Evolutionary conservation across 2,888 invertebrate species (phyloP).

Genomic region (Temnothorax ravouxi): DNA sequence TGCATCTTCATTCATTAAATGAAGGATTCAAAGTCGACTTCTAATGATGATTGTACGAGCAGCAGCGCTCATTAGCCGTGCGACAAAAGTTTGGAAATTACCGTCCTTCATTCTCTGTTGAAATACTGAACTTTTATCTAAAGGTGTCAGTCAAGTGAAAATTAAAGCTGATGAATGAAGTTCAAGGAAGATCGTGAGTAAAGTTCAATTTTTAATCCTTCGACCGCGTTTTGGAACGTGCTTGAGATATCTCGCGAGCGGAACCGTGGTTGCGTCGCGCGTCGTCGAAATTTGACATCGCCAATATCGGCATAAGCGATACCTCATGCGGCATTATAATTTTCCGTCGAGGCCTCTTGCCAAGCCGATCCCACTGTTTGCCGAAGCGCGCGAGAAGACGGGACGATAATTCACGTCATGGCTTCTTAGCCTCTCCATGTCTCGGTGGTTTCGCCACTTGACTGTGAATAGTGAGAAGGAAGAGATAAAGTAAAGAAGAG

Average conservation of each 20-base stretch:
- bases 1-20: neutral
- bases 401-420: conserved; percentile 73
- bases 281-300: conserved; percentile 18
- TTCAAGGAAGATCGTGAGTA: neutral
- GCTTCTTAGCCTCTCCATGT: conserved; percentile 73
- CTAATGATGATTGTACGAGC: neutral
- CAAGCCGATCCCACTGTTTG: conserved; percentile 65
- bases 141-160: neutral
- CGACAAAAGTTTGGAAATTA: neutral
- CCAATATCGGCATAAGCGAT: conserved; percentile 60
- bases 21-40: neutral
- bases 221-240: neutral
- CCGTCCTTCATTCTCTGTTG: neutral
- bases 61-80: neutral
- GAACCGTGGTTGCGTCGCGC: neutral
- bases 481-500: conserved; percentile 37
- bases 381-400: conserved; percentile 62
- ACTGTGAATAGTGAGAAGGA: conserved; percentile 70
- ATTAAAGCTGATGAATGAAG: neutral
- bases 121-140: neutral
- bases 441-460: conserved; percentile 72
- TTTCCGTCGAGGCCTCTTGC: conserved; percentile 52
- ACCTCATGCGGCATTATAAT: conserved; percentile 57
- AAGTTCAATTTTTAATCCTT: conserved; percentile 1
- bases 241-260: conserved; percentile 11